Conservation (phyloP, 2,113 vertebrate genomes). For the Amblyornis subalaris region DNA sequence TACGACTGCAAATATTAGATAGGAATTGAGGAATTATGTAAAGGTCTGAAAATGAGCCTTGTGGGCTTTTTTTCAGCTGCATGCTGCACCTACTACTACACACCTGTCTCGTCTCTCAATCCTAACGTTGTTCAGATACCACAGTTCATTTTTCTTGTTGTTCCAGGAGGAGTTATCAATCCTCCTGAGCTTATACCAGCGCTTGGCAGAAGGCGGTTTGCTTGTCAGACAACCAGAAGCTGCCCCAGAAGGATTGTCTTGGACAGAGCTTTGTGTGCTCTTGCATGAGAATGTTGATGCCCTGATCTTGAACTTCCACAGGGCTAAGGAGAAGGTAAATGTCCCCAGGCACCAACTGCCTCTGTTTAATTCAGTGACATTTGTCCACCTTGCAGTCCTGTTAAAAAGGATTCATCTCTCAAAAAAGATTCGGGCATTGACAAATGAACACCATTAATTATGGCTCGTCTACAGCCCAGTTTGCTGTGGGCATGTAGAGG, state of each 20-base stretch:
- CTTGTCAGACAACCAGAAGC: constrained; percentile 80
- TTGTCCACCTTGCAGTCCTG: constrained; percentile 76
- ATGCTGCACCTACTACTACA: neutral
- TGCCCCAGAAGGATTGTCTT: constrained; percentile 79
- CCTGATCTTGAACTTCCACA: constrained; percentile 80
- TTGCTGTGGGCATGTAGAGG: constrained; percentile 88
- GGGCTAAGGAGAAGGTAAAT: constrained; percentile 86
- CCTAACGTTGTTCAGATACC: neutral
- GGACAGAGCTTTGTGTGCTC: constrained; percentile 76
- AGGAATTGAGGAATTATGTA: neutral
- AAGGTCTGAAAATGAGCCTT: neutral
- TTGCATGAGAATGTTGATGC: constrained; percentile 77
- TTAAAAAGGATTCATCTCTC: constrained; percentile 76
- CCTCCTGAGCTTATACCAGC: constrained; percentile 79
- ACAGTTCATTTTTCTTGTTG: constrained; percentile 15
- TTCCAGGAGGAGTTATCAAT: constrained; percentile 71
- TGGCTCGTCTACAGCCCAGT: constrained; percentile 86
- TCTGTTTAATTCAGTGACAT: constrained; percentile 83
- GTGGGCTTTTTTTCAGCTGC: neutral
- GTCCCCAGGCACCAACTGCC: constrained; percentile 74
- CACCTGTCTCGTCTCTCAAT: neutral
- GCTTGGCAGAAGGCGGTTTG: constrained; percentile 75
- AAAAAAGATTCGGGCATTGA: constrained; percentile 79
- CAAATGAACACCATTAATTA: constrained; percentile 91
- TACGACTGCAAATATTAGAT: neutral